A percentile compares a stretch with the other conserved stretches of the same genome.
Conservation (phyloP, 2,797 vertebrate genomes). For the Anguilla anguilla region DNA sequence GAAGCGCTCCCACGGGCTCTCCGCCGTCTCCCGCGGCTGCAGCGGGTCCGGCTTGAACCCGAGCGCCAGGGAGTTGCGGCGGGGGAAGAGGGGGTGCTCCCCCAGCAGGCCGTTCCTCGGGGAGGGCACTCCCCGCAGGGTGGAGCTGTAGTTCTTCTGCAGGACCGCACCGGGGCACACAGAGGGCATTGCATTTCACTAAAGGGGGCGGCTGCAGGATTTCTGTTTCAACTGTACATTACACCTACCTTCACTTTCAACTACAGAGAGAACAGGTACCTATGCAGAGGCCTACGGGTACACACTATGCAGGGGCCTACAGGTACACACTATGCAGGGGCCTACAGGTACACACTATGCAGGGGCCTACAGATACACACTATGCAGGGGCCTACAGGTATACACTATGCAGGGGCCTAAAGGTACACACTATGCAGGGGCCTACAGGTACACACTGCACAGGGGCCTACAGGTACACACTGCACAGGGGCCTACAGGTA, state of each 20-base stretch:
- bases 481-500: too few species aligned
- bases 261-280: background rate
- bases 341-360: too few species aligned
- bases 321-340: too few species aligned
- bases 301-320: too few species aligned
- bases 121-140: constrained; percentile 75
- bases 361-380: too few species aligned
- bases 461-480: too few species aligned
- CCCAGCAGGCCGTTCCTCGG: constrained; percentile 79
- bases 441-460: too few species aligned
- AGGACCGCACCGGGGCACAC: constrained; percentile 29
- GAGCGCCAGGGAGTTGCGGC: constrained; percentile 84
- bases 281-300: too few species aligned
- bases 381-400: too few species aligned
- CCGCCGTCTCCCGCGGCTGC: constrained; percentile 62
- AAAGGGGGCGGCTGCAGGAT: background rate
- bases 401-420: too few species aligned
- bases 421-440: too few species aligned
- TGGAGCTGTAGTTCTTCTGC: constrained; percentile 90
- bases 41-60: constrained; percentile 77
- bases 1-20: constrained; percentile 79
- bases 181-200: background rate
- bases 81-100: constrained; percentile 72
- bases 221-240: background rate
- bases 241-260: background rate